Base-by-base conservation (phyloP, 92 coral and sea anemone species). In the Hydrozoanthus gracilis region DNA sequence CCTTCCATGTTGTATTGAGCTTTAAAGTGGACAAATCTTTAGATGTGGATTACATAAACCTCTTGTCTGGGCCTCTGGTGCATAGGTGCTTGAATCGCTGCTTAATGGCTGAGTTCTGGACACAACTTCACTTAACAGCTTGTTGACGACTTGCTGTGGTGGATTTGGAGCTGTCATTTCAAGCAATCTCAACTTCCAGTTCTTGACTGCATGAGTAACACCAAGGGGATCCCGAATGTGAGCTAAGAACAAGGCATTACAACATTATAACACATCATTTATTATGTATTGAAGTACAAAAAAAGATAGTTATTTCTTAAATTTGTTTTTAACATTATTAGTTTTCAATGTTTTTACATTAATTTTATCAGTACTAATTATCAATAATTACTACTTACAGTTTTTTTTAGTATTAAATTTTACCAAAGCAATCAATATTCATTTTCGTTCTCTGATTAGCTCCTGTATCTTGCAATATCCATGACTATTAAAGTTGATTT, bases 151-250 rank as follows among this genome's bases (percentile, higher is more conserved):
- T 71, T 96, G 96, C 77, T 95, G 94, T 10, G 99, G 98, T 20
- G 99, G 99, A 72, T 91, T 96, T 9, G 99, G 98, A 3, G 99
- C 98, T 17, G 99, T 84, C 94, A 96, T 90, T 88, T 96, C 99
- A 84, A 96, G 95, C 71, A 96, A 87, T 61, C 99, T 92, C 35
- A 96, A 87, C 65, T 93, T 95, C 99, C 99, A 96, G 88, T 93
- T 95, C 82, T 90, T 96, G 27, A 96, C 99, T 0, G 99, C 87
- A 77, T 96, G 99, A 52, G 94, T 88, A 2, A 89, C 87, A 47
- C 98, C 98, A 66, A 96, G 86, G 15, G 99, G 99, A 77, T 96
- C 99, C 11, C 98, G 90, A 58, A 95, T 89, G 79, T 96, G 99
- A 56, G 98, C 99, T 96, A 88, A n/a, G 86, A 51, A 65, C 18